phyloP scores from a whole-genome alignment of 2,113 vertebrate species.

The Podarcis muralis region DNA sequence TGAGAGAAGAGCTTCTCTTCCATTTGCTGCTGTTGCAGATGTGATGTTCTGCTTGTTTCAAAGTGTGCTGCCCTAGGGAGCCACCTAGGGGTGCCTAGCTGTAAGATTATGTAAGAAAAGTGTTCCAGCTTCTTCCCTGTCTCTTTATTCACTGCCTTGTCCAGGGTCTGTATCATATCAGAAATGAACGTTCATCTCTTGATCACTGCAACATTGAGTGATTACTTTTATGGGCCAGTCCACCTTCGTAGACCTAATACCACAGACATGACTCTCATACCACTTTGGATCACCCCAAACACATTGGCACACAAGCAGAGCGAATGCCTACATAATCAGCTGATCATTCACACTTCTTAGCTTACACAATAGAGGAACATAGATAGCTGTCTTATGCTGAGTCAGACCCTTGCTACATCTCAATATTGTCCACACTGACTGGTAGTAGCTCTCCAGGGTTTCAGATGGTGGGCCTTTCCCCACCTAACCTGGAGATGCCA shows the following conservation, averaged over 20 bases:
- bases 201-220: no score
- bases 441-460: no score
- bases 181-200: neutral
- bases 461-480: no score
- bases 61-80: neutral
- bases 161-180: neutral
- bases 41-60: neutral
- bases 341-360: neutral
- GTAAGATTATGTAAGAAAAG: neutral
- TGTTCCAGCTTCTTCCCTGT: neutral
- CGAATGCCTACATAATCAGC: neutral
- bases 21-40: neutral
- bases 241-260: neutral
- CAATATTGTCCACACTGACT: no score
- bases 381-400: no score
- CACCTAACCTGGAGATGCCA: no score
- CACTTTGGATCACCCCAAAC: neutral
- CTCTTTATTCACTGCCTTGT: neutral
- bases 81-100: neutral
- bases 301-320: no score
- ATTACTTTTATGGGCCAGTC: neutral
- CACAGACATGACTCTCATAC: neutral
- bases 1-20: neutral
- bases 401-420: no score
- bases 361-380: no score